Base-by-base conservation (phyloP, 2,888 invertebrate species). In the Julus scandinavius region DNA sequence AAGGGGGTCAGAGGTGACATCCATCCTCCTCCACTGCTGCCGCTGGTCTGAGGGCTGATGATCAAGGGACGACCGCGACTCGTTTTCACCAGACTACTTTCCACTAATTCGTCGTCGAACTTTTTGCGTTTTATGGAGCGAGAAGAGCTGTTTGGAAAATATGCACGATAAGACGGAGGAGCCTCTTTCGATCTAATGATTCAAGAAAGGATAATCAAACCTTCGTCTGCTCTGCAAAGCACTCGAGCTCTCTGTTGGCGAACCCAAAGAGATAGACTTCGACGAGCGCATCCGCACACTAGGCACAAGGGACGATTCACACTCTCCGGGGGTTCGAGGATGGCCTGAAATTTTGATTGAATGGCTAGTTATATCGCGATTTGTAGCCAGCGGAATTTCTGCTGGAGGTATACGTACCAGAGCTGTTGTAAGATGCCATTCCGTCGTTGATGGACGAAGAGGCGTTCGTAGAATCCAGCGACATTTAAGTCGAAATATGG, bases 101-200 rank as follows among this genome's bases (percentile, higher is more conserved):
- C 98, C 0, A 99, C 98, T 89, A 99, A 93, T 93, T 99, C 99
- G 94, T 99, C 99, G 92, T 99, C 99, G 93, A 99, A 99, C 91
- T 98, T 96, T 91, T 97, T 96, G 0, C 99, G 94, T 92, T 98
- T 99, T 91, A 99, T 98, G 1, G 98, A 98, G 89, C 99, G 94
- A 49, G 97, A 97, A 15, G 98, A 98, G 92, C 97, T 97, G 91
- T 38, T 4, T 11, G 38, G 40, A 41, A 83, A 83, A 11, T 29
- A 1, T 29, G 29, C 29, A 11, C 13, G 17, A 15, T 7, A 38
- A 15, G 41, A 40, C 7, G n/a, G 29, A 29, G 29, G 29, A 29
- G 29, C 29, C 29, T 29, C 29, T 29, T 29, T 29, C 29, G 29
- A 29, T 1, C 29, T 29, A 29, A 29, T 29, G 29, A 72, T 72